phyloP scores from a whole-genome alignment of 92 coral and sea anemone species.

The Virgularia gustaviana region DNA sequence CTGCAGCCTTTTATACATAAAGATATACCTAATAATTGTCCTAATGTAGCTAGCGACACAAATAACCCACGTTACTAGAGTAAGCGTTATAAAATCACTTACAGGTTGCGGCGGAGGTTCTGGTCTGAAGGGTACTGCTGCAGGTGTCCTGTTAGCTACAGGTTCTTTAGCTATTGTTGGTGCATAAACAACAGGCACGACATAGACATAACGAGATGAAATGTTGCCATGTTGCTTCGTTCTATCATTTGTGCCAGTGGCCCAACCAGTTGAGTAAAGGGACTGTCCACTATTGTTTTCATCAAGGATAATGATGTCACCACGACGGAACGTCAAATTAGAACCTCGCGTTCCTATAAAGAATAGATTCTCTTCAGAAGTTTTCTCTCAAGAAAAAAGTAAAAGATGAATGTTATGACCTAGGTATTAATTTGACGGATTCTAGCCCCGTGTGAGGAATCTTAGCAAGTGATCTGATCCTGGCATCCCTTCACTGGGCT shows the following conservation, averaged over 20 bases:
- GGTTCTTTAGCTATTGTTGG: not conserved
- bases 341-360: constrained; percentile 1
- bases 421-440: no score
- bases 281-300: constrained; percentile 22
- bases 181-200: constrained; percentile 22
- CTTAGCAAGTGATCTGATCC: no score
- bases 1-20: no score
- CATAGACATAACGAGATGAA: constrained; percentile 18
- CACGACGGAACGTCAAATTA: constrained; percentile 15
- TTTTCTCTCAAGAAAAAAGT: no score
- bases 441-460: no score
- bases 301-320: constrained; percentile 32
- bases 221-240: constrained; percentile 31
- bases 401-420: no score
- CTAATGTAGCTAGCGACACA: no score
- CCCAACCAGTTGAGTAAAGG: constrained; percentile 25
- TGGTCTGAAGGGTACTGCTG: not conserved
- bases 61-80: no score
- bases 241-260: constrained; percentile 28
- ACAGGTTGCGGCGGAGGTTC: constrained; percentile 9
- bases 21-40: no score
- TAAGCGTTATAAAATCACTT: no score
- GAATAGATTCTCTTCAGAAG: no score
- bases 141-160: not conserved
- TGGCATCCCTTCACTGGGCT: no score